These are phyloP conservation scores for Diplosoma virens DNA, from an alignment of 23 tunicate genomes.

Conservation along the genomic window DNA sequence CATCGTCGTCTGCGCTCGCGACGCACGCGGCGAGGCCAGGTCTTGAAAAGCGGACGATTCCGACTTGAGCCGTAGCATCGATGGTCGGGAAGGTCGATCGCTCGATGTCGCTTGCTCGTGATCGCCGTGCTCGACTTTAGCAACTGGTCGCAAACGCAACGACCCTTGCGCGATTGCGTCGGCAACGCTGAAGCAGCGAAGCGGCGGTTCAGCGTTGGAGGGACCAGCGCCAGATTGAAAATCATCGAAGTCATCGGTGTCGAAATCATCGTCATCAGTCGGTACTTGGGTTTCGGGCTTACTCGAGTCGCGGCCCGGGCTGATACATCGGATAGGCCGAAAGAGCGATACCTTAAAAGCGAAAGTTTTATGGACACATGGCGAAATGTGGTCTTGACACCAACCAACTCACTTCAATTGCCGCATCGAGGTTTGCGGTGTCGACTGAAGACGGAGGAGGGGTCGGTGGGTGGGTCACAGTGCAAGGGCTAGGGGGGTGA, in stretches of 20 bases:
- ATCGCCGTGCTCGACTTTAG: background rate
- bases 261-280: background rate
- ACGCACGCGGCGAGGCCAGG: slow-evolving; percentile 9
- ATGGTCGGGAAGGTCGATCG: slow-evolving; percentile 57
- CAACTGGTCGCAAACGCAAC: background rate
- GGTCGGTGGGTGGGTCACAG: slow-evolving; percentile 83
- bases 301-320: slow-evolving; percentile 55
- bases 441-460: slow-evolving; percentile 88
- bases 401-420: slow-evolving; percentile 57
- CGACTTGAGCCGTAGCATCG: slow-evolving; percentile 67
- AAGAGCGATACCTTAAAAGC: slow-evolving; percentile 65
- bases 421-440: slow-evolving; percentile 77
- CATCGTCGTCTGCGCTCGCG: background rate
- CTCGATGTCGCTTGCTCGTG: background rate
- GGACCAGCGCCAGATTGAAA: background rate
- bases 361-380: background rate
- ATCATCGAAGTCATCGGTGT: background rate
- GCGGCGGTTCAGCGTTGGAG: background rate
- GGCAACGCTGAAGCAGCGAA: slow-evolving; percentile 29
- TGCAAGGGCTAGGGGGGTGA: slow-evolving; percentile 75
- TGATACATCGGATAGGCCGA: slow-evolving; percentile 70
- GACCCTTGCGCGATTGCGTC: slow-evolving; percentile 30
- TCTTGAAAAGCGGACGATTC: slow-evolving; percentile 81
- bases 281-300: slow-evolving; percentile 38
- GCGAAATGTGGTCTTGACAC: background rate